A percentile compares a stretch with the other conserved stretches of the same genome.
Evolutionary conservation across 2,888 invertebrate species (phyloP).

Genomic region (Junonia oenone): DNA sequence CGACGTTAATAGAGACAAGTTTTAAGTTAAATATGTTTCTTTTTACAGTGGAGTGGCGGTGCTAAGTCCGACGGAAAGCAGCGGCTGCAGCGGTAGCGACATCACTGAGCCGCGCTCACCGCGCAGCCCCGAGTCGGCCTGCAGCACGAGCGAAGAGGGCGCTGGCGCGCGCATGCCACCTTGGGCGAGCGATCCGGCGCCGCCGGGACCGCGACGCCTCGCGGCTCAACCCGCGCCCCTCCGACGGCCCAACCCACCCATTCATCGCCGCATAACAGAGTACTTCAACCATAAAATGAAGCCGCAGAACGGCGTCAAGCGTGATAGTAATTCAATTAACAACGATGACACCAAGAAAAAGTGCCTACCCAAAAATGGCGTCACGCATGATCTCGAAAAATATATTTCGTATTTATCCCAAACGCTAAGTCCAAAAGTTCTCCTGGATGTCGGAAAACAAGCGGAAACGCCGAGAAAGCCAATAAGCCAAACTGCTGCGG

Average conservation of each 20-base stretch:
- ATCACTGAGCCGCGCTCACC: conserved; percentile 93
- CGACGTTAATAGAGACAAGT: neutral
- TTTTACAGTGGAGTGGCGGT: conserved; percentile 90
- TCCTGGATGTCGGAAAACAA: conserved; percentile 65
- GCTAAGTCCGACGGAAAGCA: conserved; percentile 86
- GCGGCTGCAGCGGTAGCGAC: conserved; percentile 86
- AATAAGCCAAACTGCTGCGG: conserved; percentile 37
- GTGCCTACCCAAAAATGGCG: conserved; percentile 69
- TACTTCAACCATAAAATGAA: conserved; percentile 92
- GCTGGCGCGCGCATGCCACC: conserved; percentile 71
- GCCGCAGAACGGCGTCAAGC: conserved; percentile 78
- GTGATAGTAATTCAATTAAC: conserved; percentile 49
- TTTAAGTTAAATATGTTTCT: conserved; percentile 5
- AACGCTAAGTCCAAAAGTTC: conserved; percentile 69
- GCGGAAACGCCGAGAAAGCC: conserved; percentile 38
- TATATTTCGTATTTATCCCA: conserved; percentile 73
- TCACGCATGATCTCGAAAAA: conserved; percentile 69
- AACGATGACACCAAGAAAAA: conserved; percentile 64
- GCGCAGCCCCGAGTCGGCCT: conserved; percentile 83
- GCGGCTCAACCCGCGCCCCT: conserved; percentile 59
- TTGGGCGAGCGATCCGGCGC: conserved; percentile 73
- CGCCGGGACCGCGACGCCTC: conserved; percentile 65
- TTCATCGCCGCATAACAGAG: conserved; percentile 90
- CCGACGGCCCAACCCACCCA: conserved; percentile 54
- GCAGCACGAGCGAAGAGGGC: conserved; percentile 78